Base-by-base conservation (phyloP, 1,140 invertebrate species). In the Drosophila ananassae region DNA sequence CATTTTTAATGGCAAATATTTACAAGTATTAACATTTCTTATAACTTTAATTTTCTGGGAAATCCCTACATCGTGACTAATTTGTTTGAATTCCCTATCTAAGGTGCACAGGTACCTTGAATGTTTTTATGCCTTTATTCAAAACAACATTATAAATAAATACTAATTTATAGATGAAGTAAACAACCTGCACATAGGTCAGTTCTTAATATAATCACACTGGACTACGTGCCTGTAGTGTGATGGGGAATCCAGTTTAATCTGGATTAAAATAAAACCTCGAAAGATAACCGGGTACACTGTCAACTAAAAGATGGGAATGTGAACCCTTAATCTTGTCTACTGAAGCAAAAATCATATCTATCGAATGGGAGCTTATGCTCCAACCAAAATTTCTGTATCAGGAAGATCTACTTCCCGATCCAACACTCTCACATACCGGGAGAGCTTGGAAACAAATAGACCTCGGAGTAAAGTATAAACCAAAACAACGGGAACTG, bases 141-240 rank as follows among this genome's bases (percentile, higher is more conserved):
- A 10, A 6, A 21, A 34, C 24, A 32, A 25, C 25, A 66, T 39
- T 32, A 41, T 50, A 63, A 64, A 52, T 60, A 64, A 67, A 28
- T 39, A 63, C 37, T 22, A 56, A 25, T 28, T 54, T 9, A 17
- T 21, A 50, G 24, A 50, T 39, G n/a, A 39, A 69, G 56, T 75
- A 74, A 75, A 74, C 53, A 74, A 74, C 52, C 1, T 53, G 53
- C 47, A 52, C 60, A 64, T 74, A 75, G 72, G 72, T 75, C 72
- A 75, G 68, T 46, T 58, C 73, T 75, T 52, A 53, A 74, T 53
- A 32, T 53, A 75, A 66, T 73, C 32, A 52, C 21, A 39, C 34
- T 17, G 30, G 37, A 41, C 47, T 60, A 47, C 24, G 34, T 48
- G 34, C 44, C 3, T 41, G 2, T 1, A 50, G 44, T 69, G 63